Conservation (phyloP, 1,140 invertebrate genomes). For the Trachelipus rathkii region DNA sequence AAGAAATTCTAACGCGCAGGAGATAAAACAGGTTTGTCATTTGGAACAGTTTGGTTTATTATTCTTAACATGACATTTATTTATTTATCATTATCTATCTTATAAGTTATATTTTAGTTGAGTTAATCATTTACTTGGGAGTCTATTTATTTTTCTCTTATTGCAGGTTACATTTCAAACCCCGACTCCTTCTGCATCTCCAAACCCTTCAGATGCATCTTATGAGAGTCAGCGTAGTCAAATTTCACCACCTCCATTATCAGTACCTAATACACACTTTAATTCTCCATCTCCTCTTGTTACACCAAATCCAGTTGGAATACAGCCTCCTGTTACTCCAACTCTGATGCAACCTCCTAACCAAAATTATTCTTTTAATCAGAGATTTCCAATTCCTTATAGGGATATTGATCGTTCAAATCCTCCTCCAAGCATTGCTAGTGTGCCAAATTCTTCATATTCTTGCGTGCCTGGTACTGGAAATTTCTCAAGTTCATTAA, state of each 20-base stretch:
- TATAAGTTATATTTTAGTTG: no score
- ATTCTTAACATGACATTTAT: no score
- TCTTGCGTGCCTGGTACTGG: constrained; percentile 19
- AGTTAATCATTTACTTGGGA: not conserved
- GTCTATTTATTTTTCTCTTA: not conserved
- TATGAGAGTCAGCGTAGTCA: constrained; percentile 42
- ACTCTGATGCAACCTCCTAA: constrained; percentile 6
- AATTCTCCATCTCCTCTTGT: constrained; percentile 30
- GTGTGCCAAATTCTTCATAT: not conserved
- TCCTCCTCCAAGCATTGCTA: not conserved
- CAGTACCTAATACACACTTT: constrained; percentile 21
- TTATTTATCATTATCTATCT: no score
- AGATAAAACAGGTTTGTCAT: constrained; percentile 39
- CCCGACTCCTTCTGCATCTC: constrained; percentile 54
- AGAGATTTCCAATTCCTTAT: constrained; percentile 24
- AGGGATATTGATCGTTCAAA: constrained; percentile 20
- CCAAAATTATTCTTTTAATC: constrained; percentile 21
- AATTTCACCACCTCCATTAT: constrained; percentile 32
- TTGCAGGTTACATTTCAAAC: constrained; percentile 58
- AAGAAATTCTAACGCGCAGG: constrained; percentile 49
- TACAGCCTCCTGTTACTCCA: constrained; percentile 22
- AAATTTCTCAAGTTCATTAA: not conserved
- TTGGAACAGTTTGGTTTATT: no score
- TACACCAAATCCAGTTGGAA: constrained; percentile 27
- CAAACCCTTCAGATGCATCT: constrained; percentile 49